Evolutionary conservation across 2,888 invertebrate species (phyloP).

Genomic region (Drosophila mettleri): DNA sequence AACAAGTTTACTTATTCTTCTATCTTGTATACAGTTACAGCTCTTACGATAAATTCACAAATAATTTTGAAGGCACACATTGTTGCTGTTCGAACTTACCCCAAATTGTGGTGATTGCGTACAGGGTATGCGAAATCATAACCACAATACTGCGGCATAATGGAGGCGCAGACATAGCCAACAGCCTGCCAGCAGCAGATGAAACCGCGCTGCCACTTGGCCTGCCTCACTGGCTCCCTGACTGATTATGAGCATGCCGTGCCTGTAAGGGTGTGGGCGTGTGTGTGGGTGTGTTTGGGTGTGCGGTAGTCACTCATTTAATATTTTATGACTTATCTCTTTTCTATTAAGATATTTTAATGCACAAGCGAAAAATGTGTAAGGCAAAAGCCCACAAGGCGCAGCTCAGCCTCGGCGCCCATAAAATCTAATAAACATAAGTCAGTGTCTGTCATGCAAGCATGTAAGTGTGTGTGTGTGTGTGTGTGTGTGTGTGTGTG

Average conservation of each 20-base stretch:
- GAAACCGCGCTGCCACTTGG: constrained; percentile 53
- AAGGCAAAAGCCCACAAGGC: constrained; percentile 48
- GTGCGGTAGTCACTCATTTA: constrained; percentile 61
- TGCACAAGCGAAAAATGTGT: constrained; percentile 44
- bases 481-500: constrained; percentile 9
- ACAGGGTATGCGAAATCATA: constrained; percentile 51
- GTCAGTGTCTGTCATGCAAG: constrained; percentile 39
- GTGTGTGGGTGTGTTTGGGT: constrained; percentile 24
- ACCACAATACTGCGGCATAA: constrained; percentile 59
- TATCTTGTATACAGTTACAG: too few relatives aligned
- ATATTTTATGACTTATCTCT: constrained; percentile 77
- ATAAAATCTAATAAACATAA: constrained; percentile 77
- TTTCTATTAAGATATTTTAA: constrained; percentile 78
- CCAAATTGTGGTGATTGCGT: rapidly evolving
- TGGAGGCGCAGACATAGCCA: constrained; percentile 31
- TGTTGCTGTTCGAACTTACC: neutral
- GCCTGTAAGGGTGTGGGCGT: constrained; percentile 5
- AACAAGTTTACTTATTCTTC: too few relatives aligned
- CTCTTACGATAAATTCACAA: too few relatives aligned
- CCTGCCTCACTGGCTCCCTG: constrained; percentile 26
- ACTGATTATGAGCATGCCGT: constrained; percentile 55
- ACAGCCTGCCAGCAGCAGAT: constrained; percentile 53
- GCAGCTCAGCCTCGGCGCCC: constrained; percentile 37
- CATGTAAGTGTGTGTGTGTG: constrained; percentile 10
- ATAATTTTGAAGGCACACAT: neutral